These are phyloP conservation scores for Bombus difficillimus DNA, from an alignment of 1,140 invertebrate genomes.

Conservation along the genomic window DNA sequence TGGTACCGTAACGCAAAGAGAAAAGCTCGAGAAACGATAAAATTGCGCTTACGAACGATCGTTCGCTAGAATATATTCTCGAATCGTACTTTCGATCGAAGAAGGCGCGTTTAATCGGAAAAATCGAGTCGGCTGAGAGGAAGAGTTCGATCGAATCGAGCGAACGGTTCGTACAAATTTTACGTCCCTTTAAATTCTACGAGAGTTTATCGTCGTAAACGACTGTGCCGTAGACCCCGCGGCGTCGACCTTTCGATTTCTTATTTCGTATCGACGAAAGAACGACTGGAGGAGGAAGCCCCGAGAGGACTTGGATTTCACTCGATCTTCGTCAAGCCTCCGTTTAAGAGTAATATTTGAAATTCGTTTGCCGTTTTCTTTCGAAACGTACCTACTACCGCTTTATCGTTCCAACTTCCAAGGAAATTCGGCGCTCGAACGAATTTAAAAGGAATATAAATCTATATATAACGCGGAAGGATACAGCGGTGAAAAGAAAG, in stretches of 20 bases:
- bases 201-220: not conserved
- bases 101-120: fast-evolving
- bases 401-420: not conserved
- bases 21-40: not conserved
- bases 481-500: too few relatives aligned
- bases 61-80: not conserved
- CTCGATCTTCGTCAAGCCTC: not conserved
- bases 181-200: not conserved
- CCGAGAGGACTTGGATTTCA: not conserved
- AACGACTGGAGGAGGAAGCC: not conserved
- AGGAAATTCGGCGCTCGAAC: not conserved
- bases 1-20: too few relatives aligned
- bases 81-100: not conserved
- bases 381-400: too few relatives aligned
- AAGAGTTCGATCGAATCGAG: too few relatives aligned
- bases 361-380: not conserved
- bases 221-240: not conserved
- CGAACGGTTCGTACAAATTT: not conserved
- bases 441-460: too few relatives aligned
- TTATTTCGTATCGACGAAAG: not conserved
- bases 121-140: not conserved
- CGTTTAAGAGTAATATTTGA: fast-evolving
- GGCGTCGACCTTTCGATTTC: not conserved
- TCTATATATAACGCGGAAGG: fast-evolving
- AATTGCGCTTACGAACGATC: not conserved